Evolutionary conservation across 30 jellyfish, hydroid and myxozoan genomes (phyloP), one percentile per base, ranked within the genome.

Genomic region (Sanderia malayensis): DNA sequence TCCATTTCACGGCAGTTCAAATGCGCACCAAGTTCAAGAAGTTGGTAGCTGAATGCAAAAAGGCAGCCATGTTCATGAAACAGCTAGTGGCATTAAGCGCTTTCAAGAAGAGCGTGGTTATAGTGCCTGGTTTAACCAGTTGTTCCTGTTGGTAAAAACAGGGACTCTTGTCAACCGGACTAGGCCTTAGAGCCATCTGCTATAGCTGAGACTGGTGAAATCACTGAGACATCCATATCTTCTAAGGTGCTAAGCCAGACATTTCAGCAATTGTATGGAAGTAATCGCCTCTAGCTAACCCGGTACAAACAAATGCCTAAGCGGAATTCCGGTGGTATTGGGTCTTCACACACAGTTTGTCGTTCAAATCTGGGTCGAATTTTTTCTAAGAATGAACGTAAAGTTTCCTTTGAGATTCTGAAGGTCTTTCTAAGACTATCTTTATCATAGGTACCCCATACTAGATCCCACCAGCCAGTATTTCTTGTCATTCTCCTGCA

Each of bases 161-260:
- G n/a, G n/a, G n/a, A n/a, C n/a, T n/a, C n/a, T n/a, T n/a, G n/a
- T n/a, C n/a, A n/a, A n/a, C n/a, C n/a, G n/a, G n/a, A n/a, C n/a
- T n/a, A n/a, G n/a, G n/a, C n/a, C n/a, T n/a, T n/a, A n/a, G n/a
- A n/a, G n/a, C n/a, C n/a, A n/a, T n/a, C n/a, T n/a, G n/a, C n/a
- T n/a, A n/a, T n/a, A n/a, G n/a, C n/a, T n/a, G n/a, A n/a, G n/a
- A n/a, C n/a, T n/a, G n/a, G n/a, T n/a, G n/a, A n/a, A n/a, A n/a
- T n/a, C n/a, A n/a, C n/a, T n/a, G n/a, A n/a, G n/a, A n/a, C n/a
- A n/a, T n/a, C n/a, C n/a, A n/a, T n/a, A n/a, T n/a, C n/a, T n/a
- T n/a, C n/a, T n/a, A n/a, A n/a, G n/a, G n/a, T n/a, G n/a, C 52
- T 13, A 65, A 22, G 15, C 82, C 82, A 17, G 71, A 11, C 82